Base-by-base conservation (phyloP, 2,888 invertebrate genomes). In the Conomelus anceps region DNA sequence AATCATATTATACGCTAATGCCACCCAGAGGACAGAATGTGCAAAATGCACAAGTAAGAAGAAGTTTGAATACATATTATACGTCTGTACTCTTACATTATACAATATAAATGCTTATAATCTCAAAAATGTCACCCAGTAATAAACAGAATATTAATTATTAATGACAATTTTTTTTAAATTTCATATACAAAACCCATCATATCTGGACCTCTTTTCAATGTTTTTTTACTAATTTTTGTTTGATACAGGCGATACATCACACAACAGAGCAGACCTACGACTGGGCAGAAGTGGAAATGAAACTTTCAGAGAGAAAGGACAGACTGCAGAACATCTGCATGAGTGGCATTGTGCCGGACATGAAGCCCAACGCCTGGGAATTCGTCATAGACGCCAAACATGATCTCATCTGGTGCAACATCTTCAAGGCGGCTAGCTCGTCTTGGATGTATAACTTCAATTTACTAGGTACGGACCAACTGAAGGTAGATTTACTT, bases 361-460 rank as follows among this genome's bases (percentile, higher is more conserved):
- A 41, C 41, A 87, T 86, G 3, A 96, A 95, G 92, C 96, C 97
- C 22, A 96, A 97, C 92, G 96, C 97, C 17, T 97, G 97, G 97
- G 97, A 97, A 93, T 97, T 96, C 93, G 95, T 97, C 92, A 96
- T 97, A 92, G 96, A 96, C 93, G 95, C 95, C 91, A 96, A 96
- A 92, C 96, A 97, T 93, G 96, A 96, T 92, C 94, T 97, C 89
- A 96, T 97, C 92, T 97, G 97, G 97, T 96, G 96, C 92, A 96
- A 96, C 92, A 95, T 96, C 91, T 96, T 96, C 92, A 96, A 96
- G 94, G 96, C 97, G 7, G 97, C 96, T 1, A 97, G 97, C 22
- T 97, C 97, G n/a, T 97, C 97, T 0, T 98, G 97, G 97, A 97
- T 98, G 96, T 97, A 97, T 93, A 97, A 97, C 93, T 97, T 98